These are phyloP conservation scores for Parazoanthus darwini DNA, from an alignment of 92 coral and sea anemone genomes.

Conservation along the genomic window DNA sequence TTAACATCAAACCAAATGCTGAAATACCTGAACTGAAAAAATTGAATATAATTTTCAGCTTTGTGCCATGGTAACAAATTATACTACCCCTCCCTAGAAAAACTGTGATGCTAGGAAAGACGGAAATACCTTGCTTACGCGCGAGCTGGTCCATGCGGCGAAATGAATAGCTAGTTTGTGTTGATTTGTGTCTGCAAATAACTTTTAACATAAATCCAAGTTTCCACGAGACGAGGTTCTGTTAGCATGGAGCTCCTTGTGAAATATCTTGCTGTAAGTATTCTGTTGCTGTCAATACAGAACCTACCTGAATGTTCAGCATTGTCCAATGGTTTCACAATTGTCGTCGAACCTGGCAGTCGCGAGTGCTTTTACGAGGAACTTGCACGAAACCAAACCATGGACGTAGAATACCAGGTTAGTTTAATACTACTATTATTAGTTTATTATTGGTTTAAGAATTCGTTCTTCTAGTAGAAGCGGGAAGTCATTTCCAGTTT, in stretches of 20 bases:
- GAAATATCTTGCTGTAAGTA: conserved; percentile 8
- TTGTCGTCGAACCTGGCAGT: conserved; percentile 65
- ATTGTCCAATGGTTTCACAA: conserved; percentile 78
- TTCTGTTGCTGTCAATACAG: conserved; percentile 40
- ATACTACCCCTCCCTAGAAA: background rate
- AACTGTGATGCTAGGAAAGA: too few relatives aligned
- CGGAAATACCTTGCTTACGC: background rate
- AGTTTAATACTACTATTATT: conserved; percentile 1
- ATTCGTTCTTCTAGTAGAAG: background rate
- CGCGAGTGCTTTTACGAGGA: conserved; percentile 79
- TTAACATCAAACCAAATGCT: background rate
- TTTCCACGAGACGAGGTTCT: background rate
- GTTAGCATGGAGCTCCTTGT: background rate
- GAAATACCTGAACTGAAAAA: background rate
- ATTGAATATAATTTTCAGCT: background rate
- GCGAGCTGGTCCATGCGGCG: background rate
- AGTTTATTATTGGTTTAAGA: background rate
- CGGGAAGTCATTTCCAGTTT: background rate
- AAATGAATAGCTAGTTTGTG: background rate
- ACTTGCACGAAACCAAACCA: conserved; percentile 55
- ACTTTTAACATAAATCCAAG: background rate
- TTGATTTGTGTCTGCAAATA: conserved; percentile 8
- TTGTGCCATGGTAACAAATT: background rate
- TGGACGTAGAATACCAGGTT: conserved; percentile 88
- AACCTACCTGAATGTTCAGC: conserved; percentile 44